Conservation (phyloP, 2,888 invertebrate species). For the Amblyteles armatorius region DNA sequence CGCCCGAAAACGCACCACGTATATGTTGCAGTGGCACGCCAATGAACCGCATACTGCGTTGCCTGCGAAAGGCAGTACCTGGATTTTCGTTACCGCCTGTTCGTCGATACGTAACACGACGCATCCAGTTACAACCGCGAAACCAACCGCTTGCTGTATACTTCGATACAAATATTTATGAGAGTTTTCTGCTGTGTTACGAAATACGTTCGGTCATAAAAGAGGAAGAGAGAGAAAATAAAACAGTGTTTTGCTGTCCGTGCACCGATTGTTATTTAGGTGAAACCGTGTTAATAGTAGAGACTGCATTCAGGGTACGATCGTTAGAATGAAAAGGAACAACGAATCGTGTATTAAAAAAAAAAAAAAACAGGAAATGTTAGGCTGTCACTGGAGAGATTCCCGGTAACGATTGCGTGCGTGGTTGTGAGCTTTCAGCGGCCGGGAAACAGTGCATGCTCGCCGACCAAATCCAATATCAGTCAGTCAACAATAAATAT, state of each 20-base stretch:
- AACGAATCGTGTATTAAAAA: slow-evolving; percentile 7
- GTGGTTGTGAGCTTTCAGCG: slow-evolving; percentile 1
- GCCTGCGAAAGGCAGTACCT: not conserved
- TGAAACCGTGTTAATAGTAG: slow-evolving; percentile 1
- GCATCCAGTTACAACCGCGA: not conserved
- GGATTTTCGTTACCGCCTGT: slow-evolving; percentile 8
- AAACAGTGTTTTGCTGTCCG: slow-evolving; percentile 15
- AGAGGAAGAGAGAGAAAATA: not conserved
- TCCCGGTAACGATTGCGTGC: slow-evolving; percentile 37
- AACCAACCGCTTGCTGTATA: not conserved
- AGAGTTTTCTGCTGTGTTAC: not conserved
- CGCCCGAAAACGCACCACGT: not conserved
- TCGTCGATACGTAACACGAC: not conserved
- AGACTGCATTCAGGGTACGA: slow-evolving; percentile 1
- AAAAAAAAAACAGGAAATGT: slow-evolving; percentile 43
- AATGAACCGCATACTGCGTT: not conserved
- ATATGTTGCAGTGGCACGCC: not conserved
- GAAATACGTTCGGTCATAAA: slow-evolving; percentile 18
- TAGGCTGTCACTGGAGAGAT: slow-evolving; percentile 37
- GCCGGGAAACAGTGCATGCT: slow-evolving; percentile 31
- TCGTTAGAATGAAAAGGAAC: slow-evolving; percentile 37
- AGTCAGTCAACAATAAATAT: slow-evolving; percentile 61
- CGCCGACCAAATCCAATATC: slow-evolving; percentile 59
- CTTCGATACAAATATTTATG: not conserved
- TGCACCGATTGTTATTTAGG: slow-evolving; percentile 39